These are phyloP conservation scores for Sminthurides bifidus DNA, from an alignment of 1,140 invertebrate species.

Conservation along the genomic window DNA sequence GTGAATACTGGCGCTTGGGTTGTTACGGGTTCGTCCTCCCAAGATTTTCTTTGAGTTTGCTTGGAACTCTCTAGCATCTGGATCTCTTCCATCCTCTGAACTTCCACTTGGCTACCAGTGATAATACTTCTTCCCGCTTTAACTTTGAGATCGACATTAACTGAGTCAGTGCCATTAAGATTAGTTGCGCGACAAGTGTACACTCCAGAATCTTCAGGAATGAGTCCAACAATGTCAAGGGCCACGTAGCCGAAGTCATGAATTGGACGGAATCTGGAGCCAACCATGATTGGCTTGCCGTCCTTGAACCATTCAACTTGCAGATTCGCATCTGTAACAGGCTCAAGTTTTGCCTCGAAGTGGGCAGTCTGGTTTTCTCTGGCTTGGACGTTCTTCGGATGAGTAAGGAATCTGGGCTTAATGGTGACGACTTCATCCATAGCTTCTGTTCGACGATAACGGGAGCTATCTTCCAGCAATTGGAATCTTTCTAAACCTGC, in stretches of 20 bases:
- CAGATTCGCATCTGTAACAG: constrained; percentile 85
- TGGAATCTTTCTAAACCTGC: constrained; percentile 80
- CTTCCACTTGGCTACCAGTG: constrained; percentile 69
- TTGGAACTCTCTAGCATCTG: constrained; percentile 67
- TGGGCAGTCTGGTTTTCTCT: constrained; percentile 86
- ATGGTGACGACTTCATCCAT: constrained; percentile 60
- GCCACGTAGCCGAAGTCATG: constrained; percentile 93
- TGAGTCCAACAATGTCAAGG: constrained; percentile 76
- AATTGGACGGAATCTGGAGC: constrained; percentile 70
- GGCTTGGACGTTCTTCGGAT: constrained; percentile 66
- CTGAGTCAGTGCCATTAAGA: constrained; percentile 73
- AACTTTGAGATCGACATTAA: constrained; percentile 52
- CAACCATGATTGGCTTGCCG: constrained; percentile 52
- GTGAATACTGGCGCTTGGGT: constrained; percentile 83
- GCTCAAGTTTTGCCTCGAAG: constrained; percentile 94
- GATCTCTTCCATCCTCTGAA: constrained; percentile 63
- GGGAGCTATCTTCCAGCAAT: constrained; percentile 73
- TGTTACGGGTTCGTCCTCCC: constrained; percentile 64
- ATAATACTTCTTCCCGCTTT: constrained; percentile 49
- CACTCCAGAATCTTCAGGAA: constrained; percentile 59
- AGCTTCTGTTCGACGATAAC: constrained; percentile 67
- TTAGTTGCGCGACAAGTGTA: constrained; percentile 91
- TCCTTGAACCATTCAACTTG: constrained; percentile 92
- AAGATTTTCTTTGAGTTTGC: constrained; percentile 59
- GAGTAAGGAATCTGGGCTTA: constrained; percentile 68